A percentile compares a stretch with the other conserved stretches of the same genome.
These are phyloP conservation scores for Adelges cooleyi DNA, from an alignment of 1,140 invertebrate genomes.

Conservation along the genomic window DNA sequence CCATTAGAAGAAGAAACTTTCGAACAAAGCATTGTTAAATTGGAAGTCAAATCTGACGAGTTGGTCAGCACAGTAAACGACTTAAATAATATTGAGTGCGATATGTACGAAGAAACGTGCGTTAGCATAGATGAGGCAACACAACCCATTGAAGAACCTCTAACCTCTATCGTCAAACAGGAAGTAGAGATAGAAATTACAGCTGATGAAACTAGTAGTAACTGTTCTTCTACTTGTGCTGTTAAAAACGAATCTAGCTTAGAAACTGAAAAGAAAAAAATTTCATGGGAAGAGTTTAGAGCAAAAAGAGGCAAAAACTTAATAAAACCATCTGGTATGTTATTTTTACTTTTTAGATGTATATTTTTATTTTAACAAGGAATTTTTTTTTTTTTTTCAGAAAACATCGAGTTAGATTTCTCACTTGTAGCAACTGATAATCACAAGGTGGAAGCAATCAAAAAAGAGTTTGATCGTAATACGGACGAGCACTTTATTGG, in stretches of 20 bases:
- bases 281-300: conserved; percentile 10
- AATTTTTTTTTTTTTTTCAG: not conserved
- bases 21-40: not conserved
- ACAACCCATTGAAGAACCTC: no score
- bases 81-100: no score
- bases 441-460: not conserved
- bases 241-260: not conserved
- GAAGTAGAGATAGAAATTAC: not conserved
- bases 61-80: no score
- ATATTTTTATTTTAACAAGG: no score
- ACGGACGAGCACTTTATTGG: not conserved
- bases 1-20: not conserved
- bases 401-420: not conserved
- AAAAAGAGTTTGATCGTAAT: conserved; percentile 9
- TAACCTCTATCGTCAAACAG: not conserved
- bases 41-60: not conserved
- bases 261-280: conserved; percentile 19
- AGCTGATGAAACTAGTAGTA: not conserved
- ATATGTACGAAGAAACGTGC: no score
- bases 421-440: not conserved
- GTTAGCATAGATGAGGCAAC: no score
- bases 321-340: not conserved
- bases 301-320: conserved; percentile 13
- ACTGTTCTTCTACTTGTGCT: not conserved
- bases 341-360: no score